Evolutionary conservation across 1,140 invertebrate species (phyloP).

Genomic region (Stegodyphus dumicola): DNA sequence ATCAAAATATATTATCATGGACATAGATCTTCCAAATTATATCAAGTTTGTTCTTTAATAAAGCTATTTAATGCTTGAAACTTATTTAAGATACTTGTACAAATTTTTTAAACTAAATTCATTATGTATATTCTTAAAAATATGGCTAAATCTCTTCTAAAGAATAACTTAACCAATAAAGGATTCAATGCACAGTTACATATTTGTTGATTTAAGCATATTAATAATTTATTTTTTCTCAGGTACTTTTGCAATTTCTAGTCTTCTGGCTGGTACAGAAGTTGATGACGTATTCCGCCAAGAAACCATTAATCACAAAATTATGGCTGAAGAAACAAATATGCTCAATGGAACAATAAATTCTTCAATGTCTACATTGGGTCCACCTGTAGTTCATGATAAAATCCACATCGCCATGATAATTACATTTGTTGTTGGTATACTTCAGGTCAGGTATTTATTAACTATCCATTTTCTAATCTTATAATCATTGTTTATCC

Average conservation of each 20-base stretch:
- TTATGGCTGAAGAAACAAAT: neutral
- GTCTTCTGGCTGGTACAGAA: constrained; percentile 85
- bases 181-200: no score
- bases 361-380: neutral
- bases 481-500: neutral
- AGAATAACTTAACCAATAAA: no score
- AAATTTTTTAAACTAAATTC: no score
- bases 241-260: constrained; percentile 87
- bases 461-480: neutral
- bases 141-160: no score
- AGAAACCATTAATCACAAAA: constrained; percentile 13
- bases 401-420: constrained; percentile 55
- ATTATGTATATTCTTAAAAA: no score
- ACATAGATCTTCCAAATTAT: no score
- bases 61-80: no score
- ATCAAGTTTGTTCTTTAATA: no score
- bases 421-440: constrained; percentile 40
- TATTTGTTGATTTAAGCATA: no score
- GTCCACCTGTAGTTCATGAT: constrained; percentile 28
- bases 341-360: neutral
- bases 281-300: constrained; percentile 65
- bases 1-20: no score
- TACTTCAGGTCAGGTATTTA: constrained; percentile 57
- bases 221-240: neutral
- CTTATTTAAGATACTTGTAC: no score